Base-by-base conservation (phyloP, 1,140 invertebrate species). In the Leucophenga varia region DNA sequence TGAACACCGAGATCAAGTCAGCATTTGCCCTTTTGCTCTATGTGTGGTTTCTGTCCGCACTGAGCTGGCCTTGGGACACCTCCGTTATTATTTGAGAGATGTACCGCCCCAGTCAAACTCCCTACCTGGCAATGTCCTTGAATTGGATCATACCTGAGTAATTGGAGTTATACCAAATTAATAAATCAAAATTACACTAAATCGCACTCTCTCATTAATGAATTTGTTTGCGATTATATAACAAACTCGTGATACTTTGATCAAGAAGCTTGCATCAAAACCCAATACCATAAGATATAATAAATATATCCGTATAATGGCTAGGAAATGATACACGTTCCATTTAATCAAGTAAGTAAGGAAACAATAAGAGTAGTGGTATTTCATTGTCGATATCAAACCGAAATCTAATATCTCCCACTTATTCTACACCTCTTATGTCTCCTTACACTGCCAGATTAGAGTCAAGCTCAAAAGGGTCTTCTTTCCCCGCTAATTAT, bases 1-100 rank as follows among this genome's bases (percentile, higher is more conserved):
- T 82, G 78, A 76, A 84, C 84, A n/a, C n/a, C n/a, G n/a, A n/a
- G n/a, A 85, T 86, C 84, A 86, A 86, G 82, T 79, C 76, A 84
- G 82, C 85, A 80, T 89, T 89, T 88, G 81, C 85, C 84, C 84
- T 87, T 89, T 87, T 88, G 80, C 81, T 88, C 84, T 79, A 87
- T 82, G 81, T 79, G 84, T 86, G 86, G 81, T 89, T 89, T 90
- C 87, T 82, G 86, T 86, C 81, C 86, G 86, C 82, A 78, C 82
- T 87, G 86, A 89, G 86, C 85, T 84, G 77, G 78, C 84, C 86
- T 88, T 88, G 83, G 85, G 86, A 88, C 85, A 89, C 85, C 87
- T 89, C 84, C 85, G 85, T 89, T 88, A 89, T 84, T 81, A 73
- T 89, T 89, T 81, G 77, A 81, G 78, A 81, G 80, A 79, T 88